phyloP scores from a whole-genome alignment of 2,888 invertebrate species.

The Sclerodermus sp. region DNA sequence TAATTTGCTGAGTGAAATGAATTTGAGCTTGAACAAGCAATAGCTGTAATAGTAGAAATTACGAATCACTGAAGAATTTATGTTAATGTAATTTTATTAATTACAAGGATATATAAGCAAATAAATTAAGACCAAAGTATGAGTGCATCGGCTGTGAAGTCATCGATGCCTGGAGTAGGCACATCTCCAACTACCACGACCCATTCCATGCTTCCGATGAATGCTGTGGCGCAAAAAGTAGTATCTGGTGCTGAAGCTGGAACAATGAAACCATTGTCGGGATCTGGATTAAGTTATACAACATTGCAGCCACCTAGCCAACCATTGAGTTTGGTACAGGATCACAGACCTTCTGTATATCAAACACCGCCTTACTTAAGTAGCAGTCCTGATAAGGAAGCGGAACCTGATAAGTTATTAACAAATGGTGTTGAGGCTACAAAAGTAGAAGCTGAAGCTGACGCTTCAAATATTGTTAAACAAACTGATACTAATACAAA shows the following conservation, averaged over 20 bases:
- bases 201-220: conserved; percentile 53
- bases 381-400: conserved; percentile 37
- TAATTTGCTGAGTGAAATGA: too few species aligned
- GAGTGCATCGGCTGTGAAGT: conserved; percentile 54
- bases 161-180: conserved; percentile 53
- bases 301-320: conserved; percentile 50
- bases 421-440: conserved; percentile 44
- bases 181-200: conserved; percentile 45
- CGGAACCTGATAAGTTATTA: conserved; percentile 41
- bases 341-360: conserved; percentile 51
- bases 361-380: conserved; percentile 39
- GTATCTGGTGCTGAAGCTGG: conserved; percentile 41
- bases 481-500: conserved; percentile 42
- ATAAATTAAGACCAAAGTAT: conserved; percentile 29
- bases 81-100: too few species aligned
- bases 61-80: too few species aligned
- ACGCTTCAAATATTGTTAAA: conserved; percentile 27
- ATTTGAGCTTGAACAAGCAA: too few species aligned
- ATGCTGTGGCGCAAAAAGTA: conserved; percentile 53
- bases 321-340: conserved; percentile 54
- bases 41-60: too few species aligned
- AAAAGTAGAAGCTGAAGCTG: conserved; percentile 35
- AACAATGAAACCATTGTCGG: conserved; percentile 50
- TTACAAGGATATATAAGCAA: neutral
- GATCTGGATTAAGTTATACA: conserved; percentile 46